Conservation (phyloP, 2,888 invertebrate genomes). For the Drosophila prostipennis region DNA sequence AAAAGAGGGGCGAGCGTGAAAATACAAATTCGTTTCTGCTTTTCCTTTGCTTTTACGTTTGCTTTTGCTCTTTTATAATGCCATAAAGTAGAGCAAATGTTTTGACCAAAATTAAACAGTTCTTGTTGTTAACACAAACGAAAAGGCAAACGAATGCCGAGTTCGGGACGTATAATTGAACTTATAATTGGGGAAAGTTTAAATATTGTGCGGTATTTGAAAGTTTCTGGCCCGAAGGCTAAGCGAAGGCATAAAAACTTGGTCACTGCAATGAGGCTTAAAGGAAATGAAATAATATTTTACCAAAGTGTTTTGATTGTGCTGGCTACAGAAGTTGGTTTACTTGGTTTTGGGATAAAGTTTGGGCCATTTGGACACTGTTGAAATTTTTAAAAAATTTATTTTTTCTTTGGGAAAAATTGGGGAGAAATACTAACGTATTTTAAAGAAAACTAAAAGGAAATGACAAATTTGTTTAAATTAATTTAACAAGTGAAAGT, state of each 20-base stretch:
- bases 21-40: constrained; percentile 65
- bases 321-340: constrained; percentile 20
- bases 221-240: constrained; percentile 34
- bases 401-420: too few species aligned
- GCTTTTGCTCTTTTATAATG: constrained; percentile 67
- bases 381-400: not conserved
- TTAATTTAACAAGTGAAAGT: too few species aligned
- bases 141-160: constrained; percentile 37
- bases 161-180: constrained; percentile 31
- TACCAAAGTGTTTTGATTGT: constrained; percentile 26
- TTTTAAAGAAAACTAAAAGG: not conserved
- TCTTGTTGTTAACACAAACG: constrained; percentile 40
- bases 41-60: constrained; percentile 36
- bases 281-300: constrained; percentile 42
- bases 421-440: not conserved
- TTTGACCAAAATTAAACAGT: constrained; percentile 63
- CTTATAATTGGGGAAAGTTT: constrained; percentile 66
- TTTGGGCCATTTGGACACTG: constrained; percentile 23
- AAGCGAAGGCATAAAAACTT: constrained; percentile 39
- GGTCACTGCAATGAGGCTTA: constrained; percentile 36
- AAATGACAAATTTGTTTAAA: not conserved
- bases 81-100: constrained; percentile 67
- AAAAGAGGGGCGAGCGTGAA: constrained; percentile 34
- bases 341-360: constrained; percentile 5
- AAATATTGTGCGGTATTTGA: constrained; percentile 39